phyloP scores from a whole-genome alignment of 2,113 vertebrate species.

The Turnix velox region DNA sequence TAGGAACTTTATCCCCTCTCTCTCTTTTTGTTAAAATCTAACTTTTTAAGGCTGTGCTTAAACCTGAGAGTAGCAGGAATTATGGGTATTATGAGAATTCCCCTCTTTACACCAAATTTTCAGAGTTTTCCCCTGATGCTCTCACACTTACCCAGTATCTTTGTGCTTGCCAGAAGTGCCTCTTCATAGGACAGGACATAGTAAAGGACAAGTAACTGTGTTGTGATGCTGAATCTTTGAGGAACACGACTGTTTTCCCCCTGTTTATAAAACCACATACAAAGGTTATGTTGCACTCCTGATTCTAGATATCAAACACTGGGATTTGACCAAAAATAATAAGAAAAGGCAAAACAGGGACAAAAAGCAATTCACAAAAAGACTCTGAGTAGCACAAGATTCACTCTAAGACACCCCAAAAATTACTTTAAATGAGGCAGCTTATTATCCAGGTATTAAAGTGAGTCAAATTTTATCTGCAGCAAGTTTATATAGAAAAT shows the following conservation, averaged over 20 bases:
- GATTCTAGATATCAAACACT: background rate
- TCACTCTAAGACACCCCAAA: background rate
- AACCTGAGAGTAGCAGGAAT: background rate
- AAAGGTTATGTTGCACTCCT: background rate
- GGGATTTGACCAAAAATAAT: background rate
- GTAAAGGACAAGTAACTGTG: conserved; percentile 93
- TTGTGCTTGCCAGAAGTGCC: conserved; percentile 91
- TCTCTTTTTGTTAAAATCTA: background rate
- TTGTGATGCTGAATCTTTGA: conserved; percentile 88
- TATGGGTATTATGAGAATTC: background rate
- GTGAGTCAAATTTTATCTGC: too few species aligned
- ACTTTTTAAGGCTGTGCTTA: background rate
- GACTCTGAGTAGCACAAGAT: background rate
- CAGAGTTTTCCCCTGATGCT: background rate
- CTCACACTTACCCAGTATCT: conserved; percentile 82
- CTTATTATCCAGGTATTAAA: too few species aligned
- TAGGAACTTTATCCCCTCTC: background rate
- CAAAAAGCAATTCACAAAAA: background rate
- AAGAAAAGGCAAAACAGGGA: background rate
- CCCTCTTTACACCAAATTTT: background rate
- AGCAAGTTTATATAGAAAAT: background rate
- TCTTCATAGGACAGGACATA: conserved; percentile 96
- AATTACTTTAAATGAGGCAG: background rate
- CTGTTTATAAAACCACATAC: conserved; percentile 59
- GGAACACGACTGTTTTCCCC: conserved; percentile 74